phyloP scores from a whole-genome alignment of 92 coral and sea anemone genomes.

The Porites lobata region DNA sequence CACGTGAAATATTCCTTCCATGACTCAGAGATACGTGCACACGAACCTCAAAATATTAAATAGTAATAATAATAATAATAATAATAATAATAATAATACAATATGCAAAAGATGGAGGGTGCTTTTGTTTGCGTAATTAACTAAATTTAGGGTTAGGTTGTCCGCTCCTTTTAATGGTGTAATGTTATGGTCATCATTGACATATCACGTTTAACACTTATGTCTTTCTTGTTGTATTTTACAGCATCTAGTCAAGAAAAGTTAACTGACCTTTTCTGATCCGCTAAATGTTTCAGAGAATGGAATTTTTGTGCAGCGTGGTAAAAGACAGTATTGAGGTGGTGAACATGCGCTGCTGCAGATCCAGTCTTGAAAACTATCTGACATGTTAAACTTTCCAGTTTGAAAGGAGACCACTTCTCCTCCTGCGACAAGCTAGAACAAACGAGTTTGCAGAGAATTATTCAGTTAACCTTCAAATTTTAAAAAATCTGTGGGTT shows the following conservation, averaged over 20 bases:
- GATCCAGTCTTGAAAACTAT: background rate
- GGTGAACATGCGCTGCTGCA: background rate
- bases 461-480: too few relatives aligned
- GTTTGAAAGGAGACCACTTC: background rate
- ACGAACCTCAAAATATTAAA: background rate
- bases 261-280: background rate
- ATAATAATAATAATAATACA: too few relatives aligned
- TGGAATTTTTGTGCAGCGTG: background rate
- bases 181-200: too few relatives aligned
- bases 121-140: too few relatives aligned
- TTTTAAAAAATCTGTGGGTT: too few relatives aligned
- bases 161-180: too few relatives aligned
- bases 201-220: too few relatives aligned
- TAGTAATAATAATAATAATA: too few relatives aligned
- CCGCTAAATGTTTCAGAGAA: background rate
- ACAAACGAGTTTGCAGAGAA: background rate
- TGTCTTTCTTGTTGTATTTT: background rate
- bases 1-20: constrained; percentile 1
- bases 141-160: too few relatives aligned
- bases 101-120: too few relatives aligned
- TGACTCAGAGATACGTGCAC: constrained; percentile 35
- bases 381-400: background rate
- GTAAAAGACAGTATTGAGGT: background rate
- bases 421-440: background rate
- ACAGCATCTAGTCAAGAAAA: too few relatives aligned